Base-by-base conservation (phyloP, 2,888 invertebrate species). In the Cepaea hortensis region DNA sequence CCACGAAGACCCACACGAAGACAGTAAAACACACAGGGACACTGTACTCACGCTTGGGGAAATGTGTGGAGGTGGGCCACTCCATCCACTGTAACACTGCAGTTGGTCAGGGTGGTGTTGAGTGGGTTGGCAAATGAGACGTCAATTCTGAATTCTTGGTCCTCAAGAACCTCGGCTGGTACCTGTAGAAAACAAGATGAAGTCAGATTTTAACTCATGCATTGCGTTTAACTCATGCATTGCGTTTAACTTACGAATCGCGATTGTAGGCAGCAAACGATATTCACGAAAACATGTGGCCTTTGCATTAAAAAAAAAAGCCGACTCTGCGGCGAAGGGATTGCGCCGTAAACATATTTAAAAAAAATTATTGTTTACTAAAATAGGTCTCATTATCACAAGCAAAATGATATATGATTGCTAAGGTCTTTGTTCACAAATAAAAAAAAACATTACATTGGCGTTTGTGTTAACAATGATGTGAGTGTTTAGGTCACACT, bases 41-140 rank as follows among this genome's bases (percentile, higher is more conserved):
- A 23, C 7, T n/a, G 3, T 50, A 50, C 87, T 84, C 87, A 92
- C 92, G 88, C 82, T 11, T 90, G 82, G 75, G 86, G 72, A 46
- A 90, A 86, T n/a, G 84, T 85, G 15, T 81, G 81, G 7, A 89
- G 80, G 35, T 88, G 88, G 55, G 90, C 90, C n/a, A 93, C 90
- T 9, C 97, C 97, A 87, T 96, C 96, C 90, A 97, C 95, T 77
- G 96, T 95, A 93, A 97, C 96, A 92, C 96, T 96, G 93, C 97
- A 97, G 13, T 96, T 95, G 1, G 96, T 96, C 88, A 97, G 94
- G 23, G 96, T 90, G 35, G 94, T 95, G 86, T 96, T 96, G 91
- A 97, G 93, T 23, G 97, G 97, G 93, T 97, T 97, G 92, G 95
- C 96, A 87, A 93, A 93, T 13, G 89, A 90, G 11, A 93, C 82